Base-by-base conservation (phyloP, 2,113 vertebrate genomes). In the Tragulus kanchil region DNA sequence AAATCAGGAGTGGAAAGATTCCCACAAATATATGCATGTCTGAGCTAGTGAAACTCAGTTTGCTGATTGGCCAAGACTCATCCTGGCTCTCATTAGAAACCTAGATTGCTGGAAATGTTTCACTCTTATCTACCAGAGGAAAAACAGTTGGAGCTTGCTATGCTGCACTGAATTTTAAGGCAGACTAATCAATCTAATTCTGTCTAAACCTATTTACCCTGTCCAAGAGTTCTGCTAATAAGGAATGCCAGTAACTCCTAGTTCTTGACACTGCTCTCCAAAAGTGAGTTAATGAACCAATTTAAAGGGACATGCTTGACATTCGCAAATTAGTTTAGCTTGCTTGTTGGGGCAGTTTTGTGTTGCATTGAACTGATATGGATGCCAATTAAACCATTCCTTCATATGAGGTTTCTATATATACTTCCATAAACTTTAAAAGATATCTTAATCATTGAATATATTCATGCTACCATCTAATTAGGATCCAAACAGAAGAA, bases 201-300 rank as follows among this genome's bases (percentile, higher is more conserved):
- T 2, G 6, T 97, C 96, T 96, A 95, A 97, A 97, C 75, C 93
- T 97, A 95, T 98, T 97, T 98, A 96, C 93, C 81, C 87, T 97
- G 95, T 97, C 95, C 93, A 95, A 83, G 93, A 97, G 93, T 93
- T 94, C 90, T 50, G 58, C 95, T 98, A 97, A 98, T 95, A 93
- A 98, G 96, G 87, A 97, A 93, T 95, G 94, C 96, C 97, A 96
- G 89, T 81, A 94, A 82, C 79, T 97, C 69, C 84, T 97, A 93
- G 86, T 95, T 96, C 97, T 96, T 97, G 96, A 97, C 98, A 95
- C 64, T 73, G 59, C 58, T 92, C 92, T 97, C 77, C 96, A 97
- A 93, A 98, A 98, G 84, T 97, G 87, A 97, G 95, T 90, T 97
- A 98, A 97, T 97, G 94, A 97, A 97, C 95, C 96, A 97, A 96